These are phyloP conservation scores for Leucosticte australis DNA, from an alignment of 2,113 vertebrate genomes.

Conservation along the genomic window DNA sequence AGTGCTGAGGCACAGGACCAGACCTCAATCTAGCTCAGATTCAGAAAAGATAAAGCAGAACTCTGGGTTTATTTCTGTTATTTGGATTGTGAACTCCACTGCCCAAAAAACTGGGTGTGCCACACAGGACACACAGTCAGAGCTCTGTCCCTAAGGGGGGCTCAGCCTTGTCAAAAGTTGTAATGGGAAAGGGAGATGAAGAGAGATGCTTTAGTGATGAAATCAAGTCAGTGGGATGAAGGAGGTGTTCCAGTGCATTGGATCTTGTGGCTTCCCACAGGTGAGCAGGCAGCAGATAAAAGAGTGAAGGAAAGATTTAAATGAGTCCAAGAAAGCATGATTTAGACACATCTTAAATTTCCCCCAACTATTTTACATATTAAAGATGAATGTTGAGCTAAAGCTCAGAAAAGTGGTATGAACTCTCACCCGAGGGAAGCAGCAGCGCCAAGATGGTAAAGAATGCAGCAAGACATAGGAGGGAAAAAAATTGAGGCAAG, in stretches of 20 bases:
- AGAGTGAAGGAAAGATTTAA: neutral
- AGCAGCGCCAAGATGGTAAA: neutral
- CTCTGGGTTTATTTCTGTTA: neutral
- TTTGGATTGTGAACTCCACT: accelerated
- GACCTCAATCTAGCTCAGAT: neutral
- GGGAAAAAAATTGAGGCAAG: neutral
- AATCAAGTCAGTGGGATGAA: neutral
- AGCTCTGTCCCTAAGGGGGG: neutral
- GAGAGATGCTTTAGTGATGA: neutral
- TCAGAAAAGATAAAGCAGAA: neutral
- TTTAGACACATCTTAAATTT: neutral
- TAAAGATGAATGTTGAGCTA: neutral
- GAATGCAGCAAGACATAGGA: neutral
- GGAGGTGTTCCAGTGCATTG: neutral
- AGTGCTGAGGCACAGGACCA: neutral
- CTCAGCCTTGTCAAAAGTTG: neutral
- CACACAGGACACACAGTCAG: neutral
- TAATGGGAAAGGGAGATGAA: neutral
- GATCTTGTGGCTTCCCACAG: neutral
- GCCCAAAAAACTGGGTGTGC: neutral
- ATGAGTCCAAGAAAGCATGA: neutral
- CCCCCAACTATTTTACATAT: neutral
- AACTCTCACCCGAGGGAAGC: neutral
- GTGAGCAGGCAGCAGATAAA: neutral
- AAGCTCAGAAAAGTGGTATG: neutral